These are phyloP conservation scores for Acholoe squamosa DNA, from an alignment of 2,888 invertebrate genomes.

Conservation along the genomic window DNA sequence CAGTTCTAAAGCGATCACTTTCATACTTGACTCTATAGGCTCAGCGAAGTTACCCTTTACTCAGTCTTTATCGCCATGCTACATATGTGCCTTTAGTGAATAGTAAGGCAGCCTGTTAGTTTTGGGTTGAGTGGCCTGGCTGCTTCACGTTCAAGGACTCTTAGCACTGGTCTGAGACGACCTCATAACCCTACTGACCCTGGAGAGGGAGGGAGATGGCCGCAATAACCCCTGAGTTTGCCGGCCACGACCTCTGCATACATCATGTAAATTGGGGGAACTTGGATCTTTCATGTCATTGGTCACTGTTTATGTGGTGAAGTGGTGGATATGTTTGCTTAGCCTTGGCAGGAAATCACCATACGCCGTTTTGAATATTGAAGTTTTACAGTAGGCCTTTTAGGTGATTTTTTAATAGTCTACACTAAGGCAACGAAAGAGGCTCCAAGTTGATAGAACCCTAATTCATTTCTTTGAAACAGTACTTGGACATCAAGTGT, in stretches of 20 bases:
- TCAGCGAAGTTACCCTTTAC: too few relatives aligned
- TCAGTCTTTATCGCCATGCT: too few relatives aligned
- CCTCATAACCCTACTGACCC: neutral
- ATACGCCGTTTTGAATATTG: too few relatives aligned
- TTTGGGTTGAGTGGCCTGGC: conserved; percentile 1
- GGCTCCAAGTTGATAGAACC: too few relatives aligned
- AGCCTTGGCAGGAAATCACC: neutral
- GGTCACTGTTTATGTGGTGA: neutral
- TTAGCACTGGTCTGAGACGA: neutral
- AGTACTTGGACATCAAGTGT: too few relatives aligned
- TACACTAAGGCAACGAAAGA: too few relatives aligned
- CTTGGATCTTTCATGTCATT: neutral
- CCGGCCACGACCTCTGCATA: neutral
- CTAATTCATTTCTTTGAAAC: too few relatives aligned
- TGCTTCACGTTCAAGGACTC: conserved; percentile 6
- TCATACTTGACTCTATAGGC: too few relatives aligned
- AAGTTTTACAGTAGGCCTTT: too few relatives aligned
- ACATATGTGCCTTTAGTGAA: too few relatives aligned
- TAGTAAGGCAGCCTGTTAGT: neutral
- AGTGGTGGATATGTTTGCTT: neutral
- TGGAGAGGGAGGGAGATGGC: neutral
- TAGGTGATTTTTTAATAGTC: too few relatives aligned
- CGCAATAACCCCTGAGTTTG: neutral
- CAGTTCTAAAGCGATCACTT: too few relatives aligned
- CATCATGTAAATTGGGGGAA: neutral